Evolutionary conservation across 2,888 invertebrate species (phyloP), one percentile per base, ranked within the genome.

Genomic region (Ormyrus nitidulus): DNA sequence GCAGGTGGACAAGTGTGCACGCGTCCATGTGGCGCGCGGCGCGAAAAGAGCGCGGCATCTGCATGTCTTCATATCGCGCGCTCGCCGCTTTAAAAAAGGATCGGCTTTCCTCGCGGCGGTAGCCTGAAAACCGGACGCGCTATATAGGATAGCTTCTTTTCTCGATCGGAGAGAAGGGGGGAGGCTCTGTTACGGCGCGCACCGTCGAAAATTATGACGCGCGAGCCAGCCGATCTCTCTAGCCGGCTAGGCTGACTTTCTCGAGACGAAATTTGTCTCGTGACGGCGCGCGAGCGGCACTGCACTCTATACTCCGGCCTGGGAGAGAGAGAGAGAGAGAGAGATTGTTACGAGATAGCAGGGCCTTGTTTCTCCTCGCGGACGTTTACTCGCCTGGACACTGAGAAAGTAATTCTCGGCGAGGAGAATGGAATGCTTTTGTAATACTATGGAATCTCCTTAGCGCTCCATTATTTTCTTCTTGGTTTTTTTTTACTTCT

Each of bases 221-320:
- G 65, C 59, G 66, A 58, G 11, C 51, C 19, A 19, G 59, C 61
- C 72, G 19, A 11, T 7, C 56, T 54, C 76, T 64, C 73, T 54
- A 34, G 11, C 34, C 49, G n/a, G 11, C 7, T 49, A n/a, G 11
- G 13, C 65, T 49, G 77, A 78, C 77, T 78, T 78, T 78, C 77
- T 78, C 77, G 77, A 19, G 19, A 78, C 59, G 65, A 78, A 78
- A 78, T 78, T 78, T 78, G 77, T 78, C 77, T 71, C 61, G 68
- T 48, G 58, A 54, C 46, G 19, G 66, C 62, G 58, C 9, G 66
- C 19, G 19, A 19, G 19, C 19, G 19, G 19, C 19, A 19, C 19
- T 19, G 19, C 19, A 19, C 44, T 2, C 34, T 61, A 34, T 61
- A 61, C 9, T 11, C 44, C 9, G 44, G 48, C 19, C 7, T n/a